Percentiles rank a stretch among this genome's conserved stretches.
Evolutionary conservation across 2,797 vertebrate species (phyloP).

Genomic region (Schizothorax lantsangensis): DNA sequence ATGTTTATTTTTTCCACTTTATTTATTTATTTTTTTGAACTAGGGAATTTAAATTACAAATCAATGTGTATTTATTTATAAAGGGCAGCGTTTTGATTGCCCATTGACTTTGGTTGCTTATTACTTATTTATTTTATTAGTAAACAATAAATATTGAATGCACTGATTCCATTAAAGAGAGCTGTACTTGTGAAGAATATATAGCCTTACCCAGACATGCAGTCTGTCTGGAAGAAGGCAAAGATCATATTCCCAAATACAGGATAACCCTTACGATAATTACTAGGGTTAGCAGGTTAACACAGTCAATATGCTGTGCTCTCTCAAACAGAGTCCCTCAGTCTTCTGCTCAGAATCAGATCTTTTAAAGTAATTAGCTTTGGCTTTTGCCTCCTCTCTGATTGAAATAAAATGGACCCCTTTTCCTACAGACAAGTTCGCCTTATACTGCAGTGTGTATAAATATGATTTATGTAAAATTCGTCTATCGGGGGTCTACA

Average conservation of each 20-base stretch:
- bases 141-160: slow-evolving; percentile 9
- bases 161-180: slow-evolving; percentile 10
- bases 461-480: not conserved
- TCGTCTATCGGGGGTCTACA: slow-evolving; percentile 27
- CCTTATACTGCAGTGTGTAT: slow-evolving; percentile 8
- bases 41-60: not conserved
- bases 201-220: slow-evolving; percentile 31
- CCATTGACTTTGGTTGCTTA: not conserved
- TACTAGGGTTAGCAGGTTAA: slow-evolving; percentile 57
- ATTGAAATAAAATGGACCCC: not conserved
- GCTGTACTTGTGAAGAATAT: slow-evolving; percentile 2
- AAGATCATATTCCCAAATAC: slow-evolving; percentile 53
- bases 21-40: not conserved
- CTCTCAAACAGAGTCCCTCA: slow-evolving; percentile 26
- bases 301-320: slow-evolving; percentile 54
- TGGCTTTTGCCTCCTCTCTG: slow-evolving; percentile 3
- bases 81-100: not conserved
- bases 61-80: slow-evolving; percentile 14
- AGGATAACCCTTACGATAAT: slow-evolving; percentile 53
- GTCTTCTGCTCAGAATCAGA: slow-evolving; percentile 16
- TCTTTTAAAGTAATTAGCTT: slow-evolving; percentile 27
- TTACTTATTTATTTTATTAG: not conserved
- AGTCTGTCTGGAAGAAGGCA: slow-evolving; percentile 41
- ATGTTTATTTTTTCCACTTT: not conserved
- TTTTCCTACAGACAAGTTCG: slow-evolving; percentile 10